A percentile compares a stretch with the other conserved stretches of the same genome.
These are phyloP conservation scores for Rhorus exstirpatorius DNA, from an alignment of 2,888 invertebrate genomes.

Conservation along the genomic window DNA sequence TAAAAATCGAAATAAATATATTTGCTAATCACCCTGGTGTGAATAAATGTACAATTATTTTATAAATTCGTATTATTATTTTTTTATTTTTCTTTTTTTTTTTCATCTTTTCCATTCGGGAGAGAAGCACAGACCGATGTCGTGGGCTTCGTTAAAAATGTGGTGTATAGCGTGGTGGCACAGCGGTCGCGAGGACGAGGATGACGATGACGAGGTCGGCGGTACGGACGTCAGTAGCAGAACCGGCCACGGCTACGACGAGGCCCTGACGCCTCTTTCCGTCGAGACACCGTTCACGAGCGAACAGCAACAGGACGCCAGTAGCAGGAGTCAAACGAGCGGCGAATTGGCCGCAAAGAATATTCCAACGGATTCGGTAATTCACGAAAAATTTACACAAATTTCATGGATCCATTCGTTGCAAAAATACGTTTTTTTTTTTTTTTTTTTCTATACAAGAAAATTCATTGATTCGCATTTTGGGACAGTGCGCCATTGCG, in stretches of 20 bases:
- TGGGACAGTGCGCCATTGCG: too few relatives aligned
- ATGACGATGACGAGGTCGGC: constrained; percentile 91
- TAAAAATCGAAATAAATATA: too few relatives aligned
- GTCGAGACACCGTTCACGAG: constrained; percentile 95
- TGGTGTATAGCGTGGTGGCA: constrained; percentile 94
- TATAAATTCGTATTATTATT: constrained; percentile 63
- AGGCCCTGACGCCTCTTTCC: constrained; percentile 90
- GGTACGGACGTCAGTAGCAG: constrained; percentile 88
- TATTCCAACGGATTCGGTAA: constrained; percentile 80
- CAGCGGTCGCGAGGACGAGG: constrained; percentile 93
- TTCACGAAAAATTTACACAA: not conserved
- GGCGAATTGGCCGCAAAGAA: constrained; percentile 80
- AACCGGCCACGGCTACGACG: constrained; percentile 89
- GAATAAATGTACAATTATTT: not conserved
- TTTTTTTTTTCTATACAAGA: too few relatives aligned
- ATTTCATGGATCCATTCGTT: too few relatives aligned
- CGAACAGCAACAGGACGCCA: constrained; percentile 87
- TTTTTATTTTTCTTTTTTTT: constrained; percentile 37
- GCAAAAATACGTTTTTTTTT: too few relatives aligned
- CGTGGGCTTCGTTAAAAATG: constrained; percentile 88
- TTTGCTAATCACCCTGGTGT: too few relatives aligned
- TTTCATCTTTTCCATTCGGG: constrained; percentile 11
- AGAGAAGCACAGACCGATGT: constrained; percentile 86
- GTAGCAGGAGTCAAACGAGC: constrained; percentile 67
- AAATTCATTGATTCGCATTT: too few relatives aligned